Base-by-base conservation (phyloP, 2,797 vertebrate species). In the Enteromius fasciolatus region DNA sequence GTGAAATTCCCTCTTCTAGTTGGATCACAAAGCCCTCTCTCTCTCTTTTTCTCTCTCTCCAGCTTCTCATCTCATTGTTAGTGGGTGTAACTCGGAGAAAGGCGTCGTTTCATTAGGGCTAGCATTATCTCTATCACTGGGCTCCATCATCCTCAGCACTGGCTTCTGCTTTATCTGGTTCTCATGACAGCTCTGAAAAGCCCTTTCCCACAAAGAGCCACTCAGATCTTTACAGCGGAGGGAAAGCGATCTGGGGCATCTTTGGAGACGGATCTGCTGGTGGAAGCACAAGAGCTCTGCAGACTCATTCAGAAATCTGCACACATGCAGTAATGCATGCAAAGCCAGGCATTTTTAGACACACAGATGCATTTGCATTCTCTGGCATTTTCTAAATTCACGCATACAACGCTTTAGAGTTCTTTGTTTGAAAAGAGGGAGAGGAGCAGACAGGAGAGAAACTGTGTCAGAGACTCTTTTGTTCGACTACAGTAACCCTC, bases 391-490 rank as follows among this genome's bases (percentile, higher is more conserved):
- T 68, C n/a, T 57, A 66, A 44, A 76, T 61, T 68, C 50, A 76
- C 15, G 18, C 28, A 14, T 61, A 39, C 50, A 11, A 23, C 11
- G 20, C 52, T 57, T 57, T 9, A 0, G 12, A 66, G 36, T 70
- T 48, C 63, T 83, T 83, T 83, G 81, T 83, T 77, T 63, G 39
- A 15, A 17, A 67, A 57, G 46, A 77, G 17, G 33, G 77, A 68
- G 46, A 69, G 36, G 52, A 59, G 52, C 64, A 33, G 52, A 77
- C 78, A 81, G 86, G 84, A 87, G 83, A 64, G 82, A 86, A 85
- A 91, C 88, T 90, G 87, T 91, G 89, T 92, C 89, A 90, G 87
- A 90, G 90, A 76, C 85, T 54, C 48, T 91, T 93, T 93, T 93
- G 91, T 93, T 87, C 87, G 50, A 86, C 85, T 88, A 82, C 84